Percentiles rank a stretch among this genome's conserved stretches.
Conservation (phyloP, 1,140 invertebrate species). For the Drosophila ironensis region DNA sequence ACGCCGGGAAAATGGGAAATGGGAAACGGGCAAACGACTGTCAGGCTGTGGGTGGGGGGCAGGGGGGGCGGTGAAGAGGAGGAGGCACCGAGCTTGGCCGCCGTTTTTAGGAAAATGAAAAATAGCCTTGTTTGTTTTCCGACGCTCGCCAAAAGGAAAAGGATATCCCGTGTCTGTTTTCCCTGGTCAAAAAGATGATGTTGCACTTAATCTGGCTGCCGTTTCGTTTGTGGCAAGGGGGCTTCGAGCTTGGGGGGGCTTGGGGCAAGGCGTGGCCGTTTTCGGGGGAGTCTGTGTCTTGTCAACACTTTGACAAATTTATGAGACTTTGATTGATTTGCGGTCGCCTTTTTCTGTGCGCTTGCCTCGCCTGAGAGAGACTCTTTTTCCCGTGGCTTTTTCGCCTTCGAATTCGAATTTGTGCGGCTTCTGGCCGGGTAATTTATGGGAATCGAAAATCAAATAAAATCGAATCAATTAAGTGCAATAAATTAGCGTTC, state of each 20-base stretch:
- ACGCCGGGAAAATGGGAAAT: slow-evolving; percentile 13
- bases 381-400: background rate
- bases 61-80: background rate
- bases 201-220: slow-evolving; percentile 71
- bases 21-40: background rate
- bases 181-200: slow-evolving; percentile 62
- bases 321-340: slow-evolving; percentile 81
- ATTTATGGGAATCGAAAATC: slow-evolving; percentile 33
- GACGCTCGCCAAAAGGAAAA: slow-evolving; percentile 34
- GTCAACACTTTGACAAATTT: slow-evolving; percentile 76
- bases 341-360: slow-evolving; percentile 43
- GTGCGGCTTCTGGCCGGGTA: slow-evolving; percentile 33
- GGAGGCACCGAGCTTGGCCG: slow-evolving; percentile 57
- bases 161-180: slow-evolving; percentile 42
- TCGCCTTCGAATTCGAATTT: slow-evolving; percentile 19
- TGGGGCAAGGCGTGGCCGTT: slow-evolving; percentile 1
- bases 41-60: background rate
- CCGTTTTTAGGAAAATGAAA: slow-evolving; percentile 79
- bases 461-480: slow-evolving; percentile 64
- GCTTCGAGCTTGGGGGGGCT: slow-evolving; percentile 3
- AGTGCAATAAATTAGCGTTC: slow-evolving; percentile 59
- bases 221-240: slow-evolving; percentile 42
- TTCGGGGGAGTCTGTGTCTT: slow-evolving; percentile 43
- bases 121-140: slow-evolving; percentile 74
- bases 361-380: background rate